These are phyloP conservation scores for Coreoperca whiteheadi DNA, from an alignment of 2,113 vertebrate species.

Conservation along the genomic window DNA sequence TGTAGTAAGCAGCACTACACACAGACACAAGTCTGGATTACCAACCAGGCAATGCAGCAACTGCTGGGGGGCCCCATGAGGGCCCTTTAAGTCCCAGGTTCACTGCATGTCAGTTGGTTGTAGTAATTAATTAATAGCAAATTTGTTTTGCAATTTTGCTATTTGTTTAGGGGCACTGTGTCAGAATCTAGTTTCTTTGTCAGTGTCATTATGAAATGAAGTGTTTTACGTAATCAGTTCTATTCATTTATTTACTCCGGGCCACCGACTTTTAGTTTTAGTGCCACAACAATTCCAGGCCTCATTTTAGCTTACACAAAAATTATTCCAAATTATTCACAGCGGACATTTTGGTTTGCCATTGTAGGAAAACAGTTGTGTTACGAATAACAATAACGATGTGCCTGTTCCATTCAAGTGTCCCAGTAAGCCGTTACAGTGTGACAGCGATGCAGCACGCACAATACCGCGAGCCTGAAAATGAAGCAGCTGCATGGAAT, in stretches of 20 bases:
- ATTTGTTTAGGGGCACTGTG: neutral
- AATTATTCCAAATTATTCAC: neutral
- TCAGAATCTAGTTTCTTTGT: neutral
- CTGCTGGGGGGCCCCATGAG: neutral
- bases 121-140: conserved; percentile 19
- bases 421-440: neutral
- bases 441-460: neutral
- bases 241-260: neutral
- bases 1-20: neutral
- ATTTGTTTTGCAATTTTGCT: conserved; percentile 7
- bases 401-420: neutral
- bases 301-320: neutral
- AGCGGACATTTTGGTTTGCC: neutral
- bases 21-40: conserved; percentile 10
- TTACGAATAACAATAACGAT: neutral
- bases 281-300: neutral
- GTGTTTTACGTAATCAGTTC: neutral
- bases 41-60: conserved; percentile 20
- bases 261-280: no score
- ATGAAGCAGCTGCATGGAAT: neutral
- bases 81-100: neutral
- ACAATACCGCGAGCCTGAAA: neutral
- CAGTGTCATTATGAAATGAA: neutral
- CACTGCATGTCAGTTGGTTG: conserved; percentile 12
- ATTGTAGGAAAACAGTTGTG: neutral